Conservation (phyloP, 2,113 vertebrate genomes). For the Amazona guildingii region DNA sequence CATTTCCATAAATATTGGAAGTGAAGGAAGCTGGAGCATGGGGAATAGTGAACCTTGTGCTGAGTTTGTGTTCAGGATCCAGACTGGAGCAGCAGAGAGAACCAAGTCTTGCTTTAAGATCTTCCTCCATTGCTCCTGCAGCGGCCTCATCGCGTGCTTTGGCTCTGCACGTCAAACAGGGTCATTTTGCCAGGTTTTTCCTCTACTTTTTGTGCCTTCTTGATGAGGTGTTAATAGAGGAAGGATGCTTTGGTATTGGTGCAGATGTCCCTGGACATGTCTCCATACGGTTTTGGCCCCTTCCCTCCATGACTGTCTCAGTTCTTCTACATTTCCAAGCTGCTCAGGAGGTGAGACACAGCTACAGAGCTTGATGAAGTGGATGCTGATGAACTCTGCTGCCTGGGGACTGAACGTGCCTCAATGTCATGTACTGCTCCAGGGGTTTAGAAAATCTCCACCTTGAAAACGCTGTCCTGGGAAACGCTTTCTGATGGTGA, state of each 20-base stretch:
- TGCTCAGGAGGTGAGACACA: neutral
- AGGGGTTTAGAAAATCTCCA: neutral
- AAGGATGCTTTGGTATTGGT: neutral
- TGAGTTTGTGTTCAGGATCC: neutral
- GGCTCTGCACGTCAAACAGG: neutral
- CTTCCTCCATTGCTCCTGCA: neutral
- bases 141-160: neutral
- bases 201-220: neutral
- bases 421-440: neutral
- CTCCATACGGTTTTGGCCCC: neutral
- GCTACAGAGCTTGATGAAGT: neutral
- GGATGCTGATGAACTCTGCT: neutral
- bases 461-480: neutral
- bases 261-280: accelerated
- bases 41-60: neutral
- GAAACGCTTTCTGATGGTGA: neutral
- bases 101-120: neutral
- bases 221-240: neutral
- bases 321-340: accelerated
- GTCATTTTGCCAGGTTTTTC: neutral
- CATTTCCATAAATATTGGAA: neutral
- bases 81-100: neutral
- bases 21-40: neutral
- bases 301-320: neutral
- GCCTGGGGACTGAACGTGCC: neutral